phyloP scores from a whole-genome alignment of 2,797 vertebrate genomes.

The Protonibea diacanthus region DNA sequence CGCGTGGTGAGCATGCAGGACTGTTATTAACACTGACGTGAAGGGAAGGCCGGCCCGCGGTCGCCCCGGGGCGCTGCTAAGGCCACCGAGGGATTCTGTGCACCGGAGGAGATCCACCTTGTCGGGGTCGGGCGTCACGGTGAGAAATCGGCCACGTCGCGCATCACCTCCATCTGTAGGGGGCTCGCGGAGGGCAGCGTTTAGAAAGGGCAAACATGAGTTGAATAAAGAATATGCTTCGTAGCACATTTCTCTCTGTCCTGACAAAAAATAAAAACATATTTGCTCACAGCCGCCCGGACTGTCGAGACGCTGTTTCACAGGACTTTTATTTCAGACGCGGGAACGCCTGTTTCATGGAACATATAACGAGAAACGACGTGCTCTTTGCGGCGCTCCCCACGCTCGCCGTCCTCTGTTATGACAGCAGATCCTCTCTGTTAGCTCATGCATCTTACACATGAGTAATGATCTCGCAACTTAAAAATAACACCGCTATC shows the following conservation, averaged over 20 bases:
- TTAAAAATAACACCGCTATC: constrained; percentile 66
- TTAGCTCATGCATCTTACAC: constrained; percentile 58
- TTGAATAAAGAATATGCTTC: constrained; percentile 55
- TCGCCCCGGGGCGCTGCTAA: constrained; percentile 28
- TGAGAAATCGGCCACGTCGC: constrained; percentile 45
- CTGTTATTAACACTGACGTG: constrained; percentile 65
- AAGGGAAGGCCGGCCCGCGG: constrained; percentile 6
- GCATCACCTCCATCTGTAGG: constrained; percentile 60
- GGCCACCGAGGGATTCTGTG: constrained; percentile 38
- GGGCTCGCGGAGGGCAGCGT: constrained; percentile 45
- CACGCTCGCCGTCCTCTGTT: constrained; percentile 33
- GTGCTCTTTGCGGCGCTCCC: constrained; percentile 23
- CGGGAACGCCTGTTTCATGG: not conserved
- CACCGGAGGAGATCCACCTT: constrained; percentile 60
- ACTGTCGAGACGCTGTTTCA: constrained; percentile 18
- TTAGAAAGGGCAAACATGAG: constrained; percentile 72
- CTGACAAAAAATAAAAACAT: not conserved
- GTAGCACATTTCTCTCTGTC: constrained; percentile 14
- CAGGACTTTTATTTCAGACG: constrained; percentile 39
- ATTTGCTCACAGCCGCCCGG: constrained; percentile 43
- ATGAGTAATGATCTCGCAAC: constrained; percentile 70
- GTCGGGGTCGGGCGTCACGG: constrained; percentile 45
- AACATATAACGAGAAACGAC: constrained; percentile 37
- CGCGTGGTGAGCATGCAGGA: constrained; percentile 23
- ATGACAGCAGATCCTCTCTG: constrained; percentile 60